Percentiles rank a stretch among this genome's conserved stretches.
Evolutionary conservation across 2,113 vertebrate species (phyloP).

Genomic region (Carassius carassius): DNA sequence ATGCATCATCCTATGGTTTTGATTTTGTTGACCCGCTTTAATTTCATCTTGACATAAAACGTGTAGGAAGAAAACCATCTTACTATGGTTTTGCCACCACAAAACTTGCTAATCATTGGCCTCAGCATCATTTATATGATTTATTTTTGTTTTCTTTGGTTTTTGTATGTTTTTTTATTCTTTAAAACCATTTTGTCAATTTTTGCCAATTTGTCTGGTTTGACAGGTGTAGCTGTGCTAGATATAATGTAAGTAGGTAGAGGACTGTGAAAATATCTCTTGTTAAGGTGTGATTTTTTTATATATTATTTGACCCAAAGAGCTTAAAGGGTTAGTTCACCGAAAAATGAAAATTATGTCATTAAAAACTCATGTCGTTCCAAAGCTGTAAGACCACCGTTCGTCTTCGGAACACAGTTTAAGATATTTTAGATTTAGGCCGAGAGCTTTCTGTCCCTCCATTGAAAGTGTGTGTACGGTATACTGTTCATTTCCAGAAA

Average conservation of each 20-base stretch:
- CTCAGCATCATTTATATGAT: neutral
- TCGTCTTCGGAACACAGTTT: too few species aligned
- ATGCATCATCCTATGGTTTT: neutral
- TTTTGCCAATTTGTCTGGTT: constrained; percentile 21
- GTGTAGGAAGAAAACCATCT: neutral
- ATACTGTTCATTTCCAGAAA: too few species aligned
- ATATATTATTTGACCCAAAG: neutral
- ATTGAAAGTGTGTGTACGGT: too few species aligned
- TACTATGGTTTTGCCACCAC: neutral
- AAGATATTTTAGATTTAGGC: too few species aligned
- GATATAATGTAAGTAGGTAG: neutral
- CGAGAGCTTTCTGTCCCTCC: too few species aligned
- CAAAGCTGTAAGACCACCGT: too few species aligned
- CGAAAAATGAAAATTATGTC: too few species aligned
- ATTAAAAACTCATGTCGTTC: too few species aligned
- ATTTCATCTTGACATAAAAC: neutral
- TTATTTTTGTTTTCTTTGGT: neutral
- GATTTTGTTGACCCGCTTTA: neutral
- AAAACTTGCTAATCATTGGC: constrained; percentile 17
- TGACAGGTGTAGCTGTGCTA: neutral
- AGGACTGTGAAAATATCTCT: neutral
- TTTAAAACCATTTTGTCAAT: neutral
- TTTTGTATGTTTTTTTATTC: neutral
- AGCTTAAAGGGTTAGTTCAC: neutral
- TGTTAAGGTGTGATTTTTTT: neutral